Conservation (phyloP, 23 tunicate genomes). For the Phallusia fumigata region DNA sequence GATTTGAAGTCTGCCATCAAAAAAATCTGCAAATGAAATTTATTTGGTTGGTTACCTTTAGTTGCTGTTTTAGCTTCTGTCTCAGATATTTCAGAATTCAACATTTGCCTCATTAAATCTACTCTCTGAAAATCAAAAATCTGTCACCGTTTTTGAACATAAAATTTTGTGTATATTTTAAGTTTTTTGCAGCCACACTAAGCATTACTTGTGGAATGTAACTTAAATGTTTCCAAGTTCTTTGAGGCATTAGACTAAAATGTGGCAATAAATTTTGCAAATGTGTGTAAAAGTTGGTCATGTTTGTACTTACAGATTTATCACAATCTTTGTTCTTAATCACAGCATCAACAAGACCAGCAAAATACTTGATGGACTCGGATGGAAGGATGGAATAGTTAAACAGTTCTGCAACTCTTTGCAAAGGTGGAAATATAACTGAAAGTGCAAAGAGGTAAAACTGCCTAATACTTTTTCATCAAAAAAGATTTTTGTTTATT, state of each 20-base stretch:
- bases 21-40: no score
- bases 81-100: neutral
- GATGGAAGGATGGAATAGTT: neutral
- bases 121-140: conserved; percentile 3
- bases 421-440: conserved; percentile 16
- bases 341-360: neutral
- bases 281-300: no score
- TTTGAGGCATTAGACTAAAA: no score
- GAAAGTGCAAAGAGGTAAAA: neutral
- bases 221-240: no score
- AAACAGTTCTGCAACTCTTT: neutral
- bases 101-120: neutral
- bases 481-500: no score
- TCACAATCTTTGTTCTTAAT: neutral
- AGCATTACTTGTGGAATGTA: no score
- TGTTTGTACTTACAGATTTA: neutral
- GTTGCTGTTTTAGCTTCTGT: neutral
- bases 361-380: neutral
- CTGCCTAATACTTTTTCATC: neutral
- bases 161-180: no score
- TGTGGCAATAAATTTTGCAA: neutral
- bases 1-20: no score
- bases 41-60: neutral
- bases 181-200: no score
- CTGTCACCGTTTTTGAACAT: no score